Evolutionary conservation across 2,888 invertebrate species (phyloP).

Genomic region (Cataglyphis livida): DNA sequence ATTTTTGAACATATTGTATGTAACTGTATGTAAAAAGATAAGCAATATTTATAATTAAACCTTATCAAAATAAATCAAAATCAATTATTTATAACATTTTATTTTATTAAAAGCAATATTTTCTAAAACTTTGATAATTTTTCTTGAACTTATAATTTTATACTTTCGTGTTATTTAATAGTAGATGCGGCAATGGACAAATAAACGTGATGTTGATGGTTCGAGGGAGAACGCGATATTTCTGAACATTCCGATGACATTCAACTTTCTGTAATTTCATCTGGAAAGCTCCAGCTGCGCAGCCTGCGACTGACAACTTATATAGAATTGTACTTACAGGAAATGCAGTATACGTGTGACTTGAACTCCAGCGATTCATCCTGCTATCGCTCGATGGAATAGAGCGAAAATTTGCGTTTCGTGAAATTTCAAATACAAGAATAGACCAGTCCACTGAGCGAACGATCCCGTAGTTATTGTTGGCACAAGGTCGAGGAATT

Average conservation of each 20-base stretch:
- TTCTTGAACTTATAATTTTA: not conserved
- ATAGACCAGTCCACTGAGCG: constrained; percentile 26
- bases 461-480: constrained; percentile 32
- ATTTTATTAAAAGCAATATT: not conserved
- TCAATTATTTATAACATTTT: not conserved
- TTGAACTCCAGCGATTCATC: constrained; percentile 61
- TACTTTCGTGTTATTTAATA: not conserved
- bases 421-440: constrained; percentile 37
- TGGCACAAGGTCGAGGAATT: constrained; percentile 25
- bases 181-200: constrained; percentile 30
- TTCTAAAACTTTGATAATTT: constrained; percentile 4
- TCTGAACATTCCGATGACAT: constrained; percentile 27
- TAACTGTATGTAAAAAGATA: not conserved
- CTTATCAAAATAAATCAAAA: not conserved
- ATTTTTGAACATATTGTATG: not conserved
- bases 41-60: not conserved
- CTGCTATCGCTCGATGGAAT: constrained; percentile 58
- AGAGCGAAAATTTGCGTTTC: constrained; percentile 61
- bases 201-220: constrained; percentile 30
- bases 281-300: constrained; percentile 62
- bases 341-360: constrained; percentile 57
- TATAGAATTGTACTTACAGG: constrained; percentile 71
- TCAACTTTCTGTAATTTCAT: constrained; percentile 64
- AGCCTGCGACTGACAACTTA: constrained; percentile 76
- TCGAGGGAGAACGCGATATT: constrained; percentile 22